Conservation (phyloP, 2,797 vertebrate species). For the Lemur catta region DNA sequence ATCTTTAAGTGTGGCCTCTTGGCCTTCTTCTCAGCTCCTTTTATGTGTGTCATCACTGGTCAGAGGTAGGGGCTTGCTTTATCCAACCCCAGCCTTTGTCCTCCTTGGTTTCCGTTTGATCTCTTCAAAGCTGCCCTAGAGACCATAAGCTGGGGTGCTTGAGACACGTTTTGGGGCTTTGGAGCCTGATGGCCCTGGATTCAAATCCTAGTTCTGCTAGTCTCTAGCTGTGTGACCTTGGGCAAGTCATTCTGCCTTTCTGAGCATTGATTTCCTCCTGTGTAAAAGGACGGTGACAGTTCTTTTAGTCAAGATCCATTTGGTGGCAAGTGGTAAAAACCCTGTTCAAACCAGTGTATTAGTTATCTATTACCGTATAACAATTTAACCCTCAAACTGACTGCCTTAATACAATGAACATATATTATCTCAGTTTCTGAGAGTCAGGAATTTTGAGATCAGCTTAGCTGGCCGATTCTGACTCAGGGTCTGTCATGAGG, state of each 20-base stretch:
- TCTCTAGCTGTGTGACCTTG: neutral
- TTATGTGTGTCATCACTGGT: neutral
- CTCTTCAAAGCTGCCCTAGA: neutral
- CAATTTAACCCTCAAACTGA: neutral
- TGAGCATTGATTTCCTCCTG: neutral
- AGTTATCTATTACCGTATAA: neutral
- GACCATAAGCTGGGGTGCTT: neutral
- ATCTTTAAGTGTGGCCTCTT: neutral
- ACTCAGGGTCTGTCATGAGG: neutral
- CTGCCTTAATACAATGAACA: neutral
- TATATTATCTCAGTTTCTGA: neutral
- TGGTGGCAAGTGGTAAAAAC: neutral
- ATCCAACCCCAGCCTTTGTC: neutral
- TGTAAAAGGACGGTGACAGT: neutral
- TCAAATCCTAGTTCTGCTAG: neutral
- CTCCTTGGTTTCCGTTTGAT: neutral
- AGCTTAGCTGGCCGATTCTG: neutral
- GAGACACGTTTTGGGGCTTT: neutral
- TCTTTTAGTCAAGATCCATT: constrained; percentile 1
- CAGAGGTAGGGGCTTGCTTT: neutral
- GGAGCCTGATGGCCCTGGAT: neutral
- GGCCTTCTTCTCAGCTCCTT: neutral
- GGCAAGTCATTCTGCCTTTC: neutral
- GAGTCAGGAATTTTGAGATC: neutral
- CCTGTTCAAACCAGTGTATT: neutral